Percentiles rank a stretch among this genome's conserved stretches.
Evolutionary conservation across 2,113 vertebrate genomes (phyloP).

Genomic region (Bambusicola thoracicus): DNA sequence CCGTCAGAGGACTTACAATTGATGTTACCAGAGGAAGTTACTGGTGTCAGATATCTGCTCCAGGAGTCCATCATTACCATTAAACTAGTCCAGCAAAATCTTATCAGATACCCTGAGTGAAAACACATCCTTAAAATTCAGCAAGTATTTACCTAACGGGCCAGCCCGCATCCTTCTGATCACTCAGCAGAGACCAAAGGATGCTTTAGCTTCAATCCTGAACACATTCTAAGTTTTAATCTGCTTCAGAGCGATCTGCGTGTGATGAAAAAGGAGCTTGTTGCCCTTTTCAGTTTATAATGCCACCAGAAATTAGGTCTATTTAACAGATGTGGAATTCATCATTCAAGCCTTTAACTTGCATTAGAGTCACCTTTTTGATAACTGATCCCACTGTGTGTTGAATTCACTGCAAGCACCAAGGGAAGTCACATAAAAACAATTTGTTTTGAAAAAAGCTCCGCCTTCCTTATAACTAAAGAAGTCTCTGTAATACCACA

Average conservation of each 20-base stretch:
- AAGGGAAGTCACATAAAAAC: conserved; percentile 21
- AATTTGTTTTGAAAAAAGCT: background rate
- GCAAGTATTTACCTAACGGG: background rate
- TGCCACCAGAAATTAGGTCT: conserved; percentile 72
- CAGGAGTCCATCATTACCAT: background rate
- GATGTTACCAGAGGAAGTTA: background rate
- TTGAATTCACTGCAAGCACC: conserved; percentile 22
- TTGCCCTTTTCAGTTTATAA: conserved; percentile 79
- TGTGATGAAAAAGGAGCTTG: conserved; percentile 65
- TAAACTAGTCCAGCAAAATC: background rate
- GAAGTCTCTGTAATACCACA: background rate
- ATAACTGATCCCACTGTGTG: conserved; percentile 64
- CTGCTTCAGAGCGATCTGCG: background rate
- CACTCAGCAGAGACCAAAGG: background rate
- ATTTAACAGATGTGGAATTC: conserved; percentile 70
- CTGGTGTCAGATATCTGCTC: background rate
- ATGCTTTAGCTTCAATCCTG: background rate
- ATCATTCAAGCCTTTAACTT: conserved; percentile 68
- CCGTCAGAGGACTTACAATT: background rate
- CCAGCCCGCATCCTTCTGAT: background rate
- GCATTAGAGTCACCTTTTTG: conserved; percentile 56
- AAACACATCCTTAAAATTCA: conserved; percentile 7
- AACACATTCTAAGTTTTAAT: conserved; percentile 27
- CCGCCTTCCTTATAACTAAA: background rate
- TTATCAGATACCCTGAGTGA: background rate